Base-by-base conservation (phyloP, 2,113 vertebrate species). In the Onychostruthus taczanowskii region DNA sequence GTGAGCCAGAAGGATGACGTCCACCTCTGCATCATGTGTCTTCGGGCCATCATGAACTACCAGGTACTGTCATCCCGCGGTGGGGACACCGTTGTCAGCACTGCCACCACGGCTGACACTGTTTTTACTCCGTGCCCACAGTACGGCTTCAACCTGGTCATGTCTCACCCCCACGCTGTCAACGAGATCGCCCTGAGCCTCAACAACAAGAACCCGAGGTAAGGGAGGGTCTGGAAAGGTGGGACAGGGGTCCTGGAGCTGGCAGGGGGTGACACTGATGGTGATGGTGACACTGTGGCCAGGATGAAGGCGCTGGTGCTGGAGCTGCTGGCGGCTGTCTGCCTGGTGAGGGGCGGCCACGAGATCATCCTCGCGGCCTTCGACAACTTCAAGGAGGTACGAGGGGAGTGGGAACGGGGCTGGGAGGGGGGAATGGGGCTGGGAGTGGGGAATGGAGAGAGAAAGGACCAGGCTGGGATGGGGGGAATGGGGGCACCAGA, bases 101-200 rank as follows among this genome's bases (percentile, higher is more conserved):
- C 3, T 15, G 63, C 35, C 26, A 4, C 53, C 19, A 0, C 6
- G 1, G 17, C 70, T 74, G 12, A 82, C 2, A 0, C 15, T 0
- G 1, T 10, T 37, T 63, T 49, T 2, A 12, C 64, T 52, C 22
- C 5, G 3, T 64, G 61, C 67, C 55, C 88, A 5, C 96, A 99
- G 99, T 99, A 99, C 4, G 99, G 99, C 93, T 99, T 99, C 98
- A 99, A 99, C 95, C 97, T 99, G 97, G 99, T 99, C 90, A 99
- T 99, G 99, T 99, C 99, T 87, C 99, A 99, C 31, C 98, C 99
- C 19, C 99, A 99, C 2, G 99, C 99, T 3, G 99, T 99, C 96
- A 99, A 99, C 37, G 99, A 99, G 98, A 99, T 99, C 10, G 99
- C 99, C 27, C 98, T 99, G 84, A 99, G 99, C 96, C 97, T 99